Percentiles rank a stretch among this genome's conserved stretches.
Conservation (phyloP, 2,888 invertebrate species). For the Selenia dentaria region DNA sequence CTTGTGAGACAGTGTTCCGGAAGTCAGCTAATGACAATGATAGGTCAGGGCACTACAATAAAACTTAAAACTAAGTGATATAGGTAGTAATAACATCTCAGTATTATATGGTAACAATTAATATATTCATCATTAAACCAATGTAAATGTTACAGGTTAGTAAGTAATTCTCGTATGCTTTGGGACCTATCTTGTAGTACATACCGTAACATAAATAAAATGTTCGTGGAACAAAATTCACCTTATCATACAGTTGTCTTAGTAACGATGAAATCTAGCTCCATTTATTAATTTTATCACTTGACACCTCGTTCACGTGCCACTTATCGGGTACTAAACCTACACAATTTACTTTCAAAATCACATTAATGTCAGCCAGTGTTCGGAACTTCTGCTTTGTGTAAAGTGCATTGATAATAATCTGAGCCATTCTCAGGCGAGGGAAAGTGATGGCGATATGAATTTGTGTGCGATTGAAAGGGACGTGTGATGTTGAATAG, state of each 20-base stretch:
- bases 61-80: too few relatives aligned
- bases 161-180: too few relatives aligned
- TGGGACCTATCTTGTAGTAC: too few relatives aligned
- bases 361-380: conserved; percentile 78
- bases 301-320: conserved; percentile 75
- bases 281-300: conserved; percentile 78
- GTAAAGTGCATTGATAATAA: conserved; percentile 85
- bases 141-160: too few relatives aligned
- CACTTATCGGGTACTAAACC: conserved; percentile 74
- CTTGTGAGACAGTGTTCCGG: too few relatives aligned
- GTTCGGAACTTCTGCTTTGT: conserved; percentile 80
- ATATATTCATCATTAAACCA: too few relatives aligned
- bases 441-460: conserved; percentile 46
- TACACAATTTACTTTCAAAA: conserved; percentile 79
- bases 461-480: conserved; percentile 34
- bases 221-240: too few relatives aligned
- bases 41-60: too few relatives aligned
- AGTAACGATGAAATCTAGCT: conserved; percentile 54
- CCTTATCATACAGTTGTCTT: conserved; percentile 41
- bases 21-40: too few relatives aligned
- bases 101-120: too few relatives aligned
- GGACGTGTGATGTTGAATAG: conserved; percentile 68
- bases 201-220: too few relatives aligned
- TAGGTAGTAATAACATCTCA: too few relatives aligned
- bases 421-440: conserved; percentile 70